Base-by-base conservation (phyloP, 2,797 vertebrate species). In the Xiphorhynchus erythropygius region DNA sequence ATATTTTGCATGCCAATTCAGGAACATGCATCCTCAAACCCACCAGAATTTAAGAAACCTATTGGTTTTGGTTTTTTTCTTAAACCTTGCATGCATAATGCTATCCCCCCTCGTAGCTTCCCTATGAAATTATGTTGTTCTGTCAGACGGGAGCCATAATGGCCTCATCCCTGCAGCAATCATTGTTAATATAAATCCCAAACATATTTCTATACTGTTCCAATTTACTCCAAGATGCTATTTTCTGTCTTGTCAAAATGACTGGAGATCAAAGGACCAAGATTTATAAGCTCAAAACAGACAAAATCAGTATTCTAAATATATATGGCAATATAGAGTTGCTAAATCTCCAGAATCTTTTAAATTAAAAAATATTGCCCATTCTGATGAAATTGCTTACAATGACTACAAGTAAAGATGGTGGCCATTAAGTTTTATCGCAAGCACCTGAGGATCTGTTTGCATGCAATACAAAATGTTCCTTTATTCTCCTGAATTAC, bases 151-250 rank as follows among this genome's bases (percentile, higher is more conserved):
- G 97, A 96, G 97, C 98, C 97, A 98, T 99, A 99, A 99, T 98
- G 97, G 98, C 98, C 98, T 98, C 98, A 98, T 99, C 98, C 98
- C 98, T 97, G 97, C 98, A 97, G 98, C 98, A 98, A 99, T 99
- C 98, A 99, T 98, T 99, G 98, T 98, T 99, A 98, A 98, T 98
- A 98, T 98, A 98, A 98, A 98, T 98, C 98, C 98, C 97, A 89
- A 94, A 96, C 96, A 97, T 98, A 98, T 97, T 98, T 98, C 96
- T 98, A 94, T 87, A 97, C 92, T 37, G 92, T 86, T 98, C 96
- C 97, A 98, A 98, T 98, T 98, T 98, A 96, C 94, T 97, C 88
- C 89, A 96, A 97, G 97, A 98, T 96, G 97, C 96, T 97, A 98
- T 97, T 97, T 94, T 96, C 96, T 24, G 15, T 96, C 96, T 96